These are phyloP conservation scores for Amphiprion clarkii DNA, from an alignment of 2,797 vertebrate genomes.

Conservation along the genomic window DNA sequence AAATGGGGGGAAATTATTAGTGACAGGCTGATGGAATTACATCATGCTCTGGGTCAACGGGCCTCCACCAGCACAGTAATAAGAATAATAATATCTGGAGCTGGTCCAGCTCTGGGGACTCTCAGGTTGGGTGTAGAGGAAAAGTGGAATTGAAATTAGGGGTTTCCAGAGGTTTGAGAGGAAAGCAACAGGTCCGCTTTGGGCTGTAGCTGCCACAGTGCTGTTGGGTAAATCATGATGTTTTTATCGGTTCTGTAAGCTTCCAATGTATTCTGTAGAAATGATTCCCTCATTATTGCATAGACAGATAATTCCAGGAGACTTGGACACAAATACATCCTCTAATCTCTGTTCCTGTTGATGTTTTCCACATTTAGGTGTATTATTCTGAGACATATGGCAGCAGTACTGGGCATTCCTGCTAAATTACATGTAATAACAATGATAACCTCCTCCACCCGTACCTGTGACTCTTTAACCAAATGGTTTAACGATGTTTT, in stretches of 20 bases:
- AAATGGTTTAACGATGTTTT: background rate
- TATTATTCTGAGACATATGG: conserved; percentile 10
- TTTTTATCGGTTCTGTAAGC: background rate
- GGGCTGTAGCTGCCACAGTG: background rate
- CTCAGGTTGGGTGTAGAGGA: background rate
- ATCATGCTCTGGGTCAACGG: conserved; percentile 80
- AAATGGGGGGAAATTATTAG: conserved; percentile 84
- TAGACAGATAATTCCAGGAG: conserved; percentile 10
- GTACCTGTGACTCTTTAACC: background rate
- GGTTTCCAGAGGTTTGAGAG: background rate
- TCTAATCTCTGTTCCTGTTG: conserved; percentile 19
- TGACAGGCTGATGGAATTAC: conserved; percentile 86
- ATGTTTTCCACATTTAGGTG: conserved; percentile 50
- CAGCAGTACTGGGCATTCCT: conserved; percentile 14
- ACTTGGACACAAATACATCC: conserved; percentile 22
- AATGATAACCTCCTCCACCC: background rate
- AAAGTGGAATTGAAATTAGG: conserved; percentile 5
- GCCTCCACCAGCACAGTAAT: conserved; percentile 73
- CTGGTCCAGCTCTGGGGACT: conserved; percentile 9
- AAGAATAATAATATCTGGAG: conserved; percentile 6
- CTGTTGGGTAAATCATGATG: no score
- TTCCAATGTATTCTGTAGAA: background rate
- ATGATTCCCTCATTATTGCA: conserved; percentile 25
- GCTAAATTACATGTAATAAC: conserved; percentile 9
- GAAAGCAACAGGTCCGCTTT: background rate